Evolutionary conservation across 1,140 invertebrate genomes (phyloP).

Genomic region (Zaprionus gabonicus): DNA sequence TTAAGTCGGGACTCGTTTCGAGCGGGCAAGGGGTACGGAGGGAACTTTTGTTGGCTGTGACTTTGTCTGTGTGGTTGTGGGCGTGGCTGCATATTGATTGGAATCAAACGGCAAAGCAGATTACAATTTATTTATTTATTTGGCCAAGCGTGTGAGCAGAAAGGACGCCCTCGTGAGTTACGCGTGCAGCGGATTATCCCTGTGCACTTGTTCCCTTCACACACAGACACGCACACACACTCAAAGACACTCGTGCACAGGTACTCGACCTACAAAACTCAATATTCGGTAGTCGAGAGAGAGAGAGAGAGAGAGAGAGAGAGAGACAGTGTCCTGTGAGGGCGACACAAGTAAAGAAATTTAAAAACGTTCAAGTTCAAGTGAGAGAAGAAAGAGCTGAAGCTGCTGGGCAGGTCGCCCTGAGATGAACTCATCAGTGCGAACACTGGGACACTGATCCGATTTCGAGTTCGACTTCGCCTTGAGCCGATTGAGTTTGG

Average conservation of each 20-base stretch:
- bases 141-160: conserved; percentile 48
- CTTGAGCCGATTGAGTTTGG: conserved; percentile 61
- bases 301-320: neutral
- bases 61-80: conserved; percentile 14
- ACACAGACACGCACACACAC: conserved; percentile 17
- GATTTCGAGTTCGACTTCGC: conserved; percentile 28
- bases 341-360: conserved; percentile 23
- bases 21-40: neutral
- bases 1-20: conserved; percentile 39
- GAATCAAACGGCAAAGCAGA: conserved; percentile 79
- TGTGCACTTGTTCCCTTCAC: conserved; percentile 62
- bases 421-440: conserved; percentile 72
- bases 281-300: conserved; percentile 15
- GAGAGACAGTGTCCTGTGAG: neutral
- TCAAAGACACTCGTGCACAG: neutral
- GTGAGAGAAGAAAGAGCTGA: conserved; percentile 25
- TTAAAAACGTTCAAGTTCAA: conserved; percentile 73
- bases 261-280: conserved; percentile 27
- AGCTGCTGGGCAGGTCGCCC: conserved; percentile 18
- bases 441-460: conserved; percentile 54
- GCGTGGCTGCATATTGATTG: conserved; percentile 78
- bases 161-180: conserved; percentile 43
- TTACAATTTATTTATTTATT: conserved; percentile 83
- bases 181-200: conserved; percentile 74
- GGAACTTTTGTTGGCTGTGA: neutral